These are phyloP conservation scores for Lycocorax pyrrhopterus DNA, from an alignment of 2,113 vertebrate genomes.

Conservation along the genomic window DNA sequence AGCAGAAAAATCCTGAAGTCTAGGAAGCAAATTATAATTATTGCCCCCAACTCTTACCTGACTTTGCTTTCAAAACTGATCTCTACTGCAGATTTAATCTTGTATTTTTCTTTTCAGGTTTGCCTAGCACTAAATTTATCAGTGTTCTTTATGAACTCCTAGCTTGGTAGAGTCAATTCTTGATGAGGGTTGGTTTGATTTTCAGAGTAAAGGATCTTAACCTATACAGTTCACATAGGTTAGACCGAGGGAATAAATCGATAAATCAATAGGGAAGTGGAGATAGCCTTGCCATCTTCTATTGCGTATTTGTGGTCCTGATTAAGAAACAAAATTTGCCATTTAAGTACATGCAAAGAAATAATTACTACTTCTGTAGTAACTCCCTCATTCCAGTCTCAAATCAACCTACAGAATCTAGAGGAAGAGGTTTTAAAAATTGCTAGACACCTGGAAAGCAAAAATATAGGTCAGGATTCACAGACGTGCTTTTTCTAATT, in stretches of 20 bases:
- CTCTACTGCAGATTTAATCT: not conserved
- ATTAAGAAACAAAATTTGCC: not conserved
- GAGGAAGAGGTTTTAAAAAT: not conserved
- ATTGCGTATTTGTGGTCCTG: not conserved
- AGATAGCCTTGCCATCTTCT: not conserved
- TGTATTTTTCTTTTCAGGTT: not conserved
- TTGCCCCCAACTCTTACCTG: not conserved
- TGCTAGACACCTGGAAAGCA: not conserved
- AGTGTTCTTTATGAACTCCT: not conserved
- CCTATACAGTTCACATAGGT: not conserved
- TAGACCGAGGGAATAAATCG: not conserved
- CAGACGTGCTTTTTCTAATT: not conserved
- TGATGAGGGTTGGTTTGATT: not conserved
- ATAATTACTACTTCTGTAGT: not conserved
- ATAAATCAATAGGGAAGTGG: not conserved
- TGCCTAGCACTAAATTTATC: not conserved
- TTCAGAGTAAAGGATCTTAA: not conserved
- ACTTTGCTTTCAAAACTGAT: not conserved
- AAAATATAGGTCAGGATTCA: not conserved
- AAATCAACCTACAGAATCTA: not conserved
- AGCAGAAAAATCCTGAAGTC: not conserved
- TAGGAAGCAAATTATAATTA: not conserved
- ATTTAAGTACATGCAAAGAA: not conserved
- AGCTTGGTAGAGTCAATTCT: not conserved
- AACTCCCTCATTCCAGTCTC: not conserved